A percentile compares a stretch with the other conserved stretches of the same genome.
Conservation (phyloP, 1,140 invertebrate genomes). For the Contarinia nasturtii region DNA sequence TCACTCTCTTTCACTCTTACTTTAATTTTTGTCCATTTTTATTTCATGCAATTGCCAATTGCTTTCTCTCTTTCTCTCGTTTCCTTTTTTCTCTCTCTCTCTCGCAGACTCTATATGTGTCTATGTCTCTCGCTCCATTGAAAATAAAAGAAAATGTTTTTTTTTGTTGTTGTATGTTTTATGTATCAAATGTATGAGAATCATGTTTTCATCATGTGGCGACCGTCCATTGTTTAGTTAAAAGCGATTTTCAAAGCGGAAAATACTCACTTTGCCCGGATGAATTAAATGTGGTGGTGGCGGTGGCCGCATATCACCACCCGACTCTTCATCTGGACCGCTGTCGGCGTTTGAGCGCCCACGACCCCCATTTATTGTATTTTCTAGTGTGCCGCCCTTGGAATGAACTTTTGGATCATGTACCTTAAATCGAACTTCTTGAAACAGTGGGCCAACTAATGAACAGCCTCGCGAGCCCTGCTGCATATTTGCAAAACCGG, state of each 20-base stretch:
- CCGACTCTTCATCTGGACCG: conserved; percentile 14
- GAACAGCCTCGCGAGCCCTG: conserved; percentile 31
- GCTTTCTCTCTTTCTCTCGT: no score
- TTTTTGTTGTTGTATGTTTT: no score
- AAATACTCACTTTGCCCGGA: conserved; percentile 43
- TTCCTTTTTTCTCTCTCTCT: no score
- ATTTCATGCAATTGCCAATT: no score
- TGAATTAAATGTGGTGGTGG: conserved; percentile 55
- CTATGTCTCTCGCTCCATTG: no score
- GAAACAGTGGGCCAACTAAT: conserved; percentile 59
- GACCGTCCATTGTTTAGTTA: not conserved
- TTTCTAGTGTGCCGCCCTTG: conserved; percentile 75
- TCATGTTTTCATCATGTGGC: not conserved
- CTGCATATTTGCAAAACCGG: conserved; percentile 25
- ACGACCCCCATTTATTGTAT: conserved; percentile 66
- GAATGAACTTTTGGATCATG: conserved; percentile 82
- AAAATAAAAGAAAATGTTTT: no score
- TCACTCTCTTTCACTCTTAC: no score
- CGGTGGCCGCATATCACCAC: conserved; percentile 41
- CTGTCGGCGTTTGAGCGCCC: conserved; percentile 35
- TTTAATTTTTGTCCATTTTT: no score
- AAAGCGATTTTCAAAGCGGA: not conserved
- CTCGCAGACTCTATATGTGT: no score
- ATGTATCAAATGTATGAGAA: no score
- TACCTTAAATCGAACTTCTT: conserved; percentile 87